Evolutionary conservation across 2,113 vertebrate species (phyloP).

Genomic region (Chascanopsetta lugubris): DNA sequence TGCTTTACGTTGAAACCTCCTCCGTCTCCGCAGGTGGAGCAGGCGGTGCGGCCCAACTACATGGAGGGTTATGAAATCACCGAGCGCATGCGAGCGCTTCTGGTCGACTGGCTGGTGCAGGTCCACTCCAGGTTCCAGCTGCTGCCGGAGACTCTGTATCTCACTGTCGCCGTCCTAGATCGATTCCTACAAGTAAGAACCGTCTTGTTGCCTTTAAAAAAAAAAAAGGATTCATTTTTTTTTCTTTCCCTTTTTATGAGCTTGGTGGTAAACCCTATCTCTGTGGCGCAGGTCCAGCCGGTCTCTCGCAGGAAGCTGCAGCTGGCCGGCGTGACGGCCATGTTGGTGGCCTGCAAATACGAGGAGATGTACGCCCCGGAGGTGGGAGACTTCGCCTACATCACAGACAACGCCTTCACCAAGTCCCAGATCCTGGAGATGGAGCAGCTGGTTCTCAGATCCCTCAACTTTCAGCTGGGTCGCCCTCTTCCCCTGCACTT

Average conservation of each 20-base stretch:
- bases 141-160: conserved; percentile 93
- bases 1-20: not conserved
- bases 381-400: conserved; percentile 91
- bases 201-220: too few species aligned
- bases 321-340: conserved; percentile 88
- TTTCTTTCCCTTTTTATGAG: not conserved
- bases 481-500: conserved; percentile 93
- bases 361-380: conserved; percentile 91
- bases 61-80: conserved; percentile 87
- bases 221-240: too few species aligned
- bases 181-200: conserved; percentile 87
- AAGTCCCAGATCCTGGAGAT: conserved; percentile 87
- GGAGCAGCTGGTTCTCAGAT: conserved; percentile 86
- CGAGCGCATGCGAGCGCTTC: conserved; percentile 88
- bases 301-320: conserved; percentile 90
- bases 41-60: conserved; percentile 82
- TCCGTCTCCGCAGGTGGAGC: conserved; percentile 80
- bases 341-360: conserved; percentile 93
- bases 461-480: conserved; percentile 88
- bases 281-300: conserved; percentile 80
- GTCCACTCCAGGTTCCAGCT: conserved; percentile 93
- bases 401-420: conserved; percentile 90
- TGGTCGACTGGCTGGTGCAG: conserved; percentile 97
- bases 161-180: conserved; percentile 91
- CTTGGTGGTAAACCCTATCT: rapidly evolving